Evolutionary conservation across 2,888 invertebrate genomes (phyloP).

Genomic region (Dyspetes luteomarginatus): DNA sequence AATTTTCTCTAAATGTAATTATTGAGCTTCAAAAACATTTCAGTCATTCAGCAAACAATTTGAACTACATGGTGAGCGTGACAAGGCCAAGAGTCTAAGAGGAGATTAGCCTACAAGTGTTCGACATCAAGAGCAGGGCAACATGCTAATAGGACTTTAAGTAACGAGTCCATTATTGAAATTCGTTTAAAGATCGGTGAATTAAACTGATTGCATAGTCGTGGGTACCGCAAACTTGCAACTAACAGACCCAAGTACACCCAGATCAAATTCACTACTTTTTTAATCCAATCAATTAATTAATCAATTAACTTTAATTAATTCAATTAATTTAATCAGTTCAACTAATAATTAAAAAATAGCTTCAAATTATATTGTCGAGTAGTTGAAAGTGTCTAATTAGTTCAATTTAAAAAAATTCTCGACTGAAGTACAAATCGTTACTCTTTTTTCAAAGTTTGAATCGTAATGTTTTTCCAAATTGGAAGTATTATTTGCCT

Average conservation of each 20-base stretch:
- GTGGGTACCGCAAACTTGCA: neutral
- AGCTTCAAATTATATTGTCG: too few species aligned
- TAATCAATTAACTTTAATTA: neutral
- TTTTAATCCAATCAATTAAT: neutral
- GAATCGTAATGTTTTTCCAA: too few species aligned
- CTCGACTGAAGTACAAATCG: too few species aligned
- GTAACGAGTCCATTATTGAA: slow-evolving; percentile 7
- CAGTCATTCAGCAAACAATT: neutral
- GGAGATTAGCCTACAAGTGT: slow-evolving; percentile 28
- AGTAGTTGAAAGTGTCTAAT: neutral
- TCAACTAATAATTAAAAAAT: neutral
- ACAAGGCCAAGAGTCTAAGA: slow-evolving; percentile 49
- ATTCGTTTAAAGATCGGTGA: slow-evolving; percentile 11
- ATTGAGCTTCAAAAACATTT: neutral
- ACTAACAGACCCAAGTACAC: neutral
- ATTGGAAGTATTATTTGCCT: too few species aligned
- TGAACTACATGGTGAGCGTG: slow-evolving; percentile 16
- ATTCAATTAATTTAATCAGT: neutral
- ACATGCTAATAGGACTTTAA: slow-evolving; percentile 27
- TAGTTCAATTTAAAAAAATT: too few species aligned
- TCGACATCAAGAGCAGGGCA: neutral
- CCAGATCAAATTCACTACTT: neutral
- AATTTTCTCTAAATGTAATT: neutral
- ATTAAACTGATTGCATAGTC: neutral
- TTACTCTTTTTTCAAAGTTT: too few species aligned